Percentiles rank a stretch among this genome's conserved stretches.
These are phyloP conservation scores for Oenanthe oenanthe DNA, from an alignment of 2,113 vertebrate species.

Conservation along the genomic window DNA sequence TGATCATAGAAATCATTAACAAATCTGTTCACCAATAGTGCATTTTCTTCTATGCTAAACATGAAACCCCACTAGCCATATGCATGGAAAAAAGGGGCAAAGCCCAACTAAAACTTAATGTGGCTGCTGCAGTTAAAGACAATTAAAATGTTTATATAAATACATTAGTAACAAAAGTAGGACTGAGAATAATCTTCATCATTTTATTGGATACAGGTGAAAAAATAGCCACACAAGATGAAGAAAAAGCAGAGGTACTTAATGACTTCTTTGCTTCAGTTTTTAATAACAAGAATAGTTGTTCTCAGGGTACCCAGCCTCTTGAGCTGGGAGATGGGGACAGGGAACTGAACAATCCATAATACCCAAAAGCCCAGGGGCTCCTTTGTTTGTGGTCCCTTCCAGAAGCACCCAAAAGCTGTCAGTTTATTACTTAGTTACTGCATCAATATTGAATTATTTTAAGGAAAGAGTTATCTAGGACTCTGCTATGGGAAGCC, in stretches of 20 bases:
- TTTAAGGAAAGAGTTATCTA: background rate
- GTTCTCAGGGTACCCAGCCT: background rate
- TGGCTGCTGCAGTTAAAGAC: background rate
- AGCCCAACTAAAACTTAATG: background rate
- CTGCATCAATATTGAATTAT: background rate
- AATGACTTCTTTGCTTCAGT: fast-evolving
- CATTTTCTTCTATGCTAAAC: background rate
- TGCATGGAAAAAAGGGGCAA: background rate
- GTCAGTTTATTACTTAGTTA: background rate
- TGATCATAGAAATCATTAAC: fast-evolving
- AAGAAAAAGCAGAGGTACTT: background rate
- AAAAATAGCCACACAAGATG: background rate
- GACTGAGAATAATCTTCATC: background rate
- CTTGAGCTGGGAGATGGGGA: background rate
- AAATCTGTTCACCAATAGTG: background rate
- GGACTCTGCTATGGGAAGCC: background rate
- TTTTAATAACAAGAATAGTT: background rate
- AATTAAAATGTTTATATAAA: background rate
- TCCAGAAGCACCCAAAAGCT: background rate
- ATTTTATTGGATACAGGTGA: background rate
- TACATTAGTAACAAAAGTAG: background rate
- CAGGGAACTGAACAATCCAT: background rate
- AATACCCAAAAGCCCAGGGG: background rate
- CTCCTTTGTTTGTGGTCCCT: background rate
- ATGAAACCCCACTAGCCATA: background rate